Base-by-base conservation (phyloP, 2,888 invertebrate genomes). In the Caenorhabditis sp. region DNA sequence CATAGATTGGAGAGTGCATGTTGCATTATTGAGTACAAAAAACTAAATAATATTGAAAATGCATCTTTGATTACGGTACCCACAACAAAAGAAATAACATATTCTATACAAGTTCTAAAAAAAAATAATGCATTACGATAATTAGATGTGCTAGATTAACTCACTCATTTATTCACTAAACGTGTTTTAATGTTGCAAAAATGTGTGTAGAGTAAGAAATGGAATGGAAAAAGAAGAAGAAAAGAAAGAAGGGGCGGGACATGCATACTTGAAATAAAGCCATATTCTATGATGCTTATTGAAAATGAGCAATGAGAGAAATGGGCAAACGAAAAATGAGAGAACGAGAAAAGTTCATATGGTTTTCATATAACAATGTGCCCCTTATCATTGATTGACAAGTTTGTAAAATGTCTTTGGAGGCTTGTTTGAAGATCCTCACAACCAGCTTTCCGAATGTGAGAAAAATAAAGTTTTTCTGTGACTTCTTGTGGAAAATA, bases 211-310 rank as follows among this genome's bases (percentile, higher is more conserved):
- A 5, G 17, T 14, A 17, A 43, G 17, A 43, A 43, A 43, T 17
- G 43, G 36, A 36, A 36, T 5, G n/a, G n/a, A n/a, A 31, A 31
- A 31, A 31, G 10, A 6, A 31, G 17, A 43, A 43, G 43, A 43
- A 43, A 43, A 43, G 17, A 43, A 43, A 43, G 14, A 17, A 43
- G 43, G 43, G 43, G 43, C 43, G 43, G 43, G 43, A 43, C 43
- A 43, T 43, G 43, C 8, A 43, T 43, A 43, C 43, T 43, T 43
- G 43, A 43, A 43, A 43, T 6, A 43, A 43, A 43, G 43, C 43
- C 43, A 43, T 43, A 43, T 43, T 43, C 43, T 43, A 43, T 43
- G 43, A 43, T 43, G 43, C 43, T 43, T 43, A 43, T 43, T 43
- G 43, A 43, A 43, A 43, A 43, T 43, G 43, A 43, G 43, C 43